Conservation (phyloP, 2,797 vertebrate species). For the Brachymystax lenok region DNA sequence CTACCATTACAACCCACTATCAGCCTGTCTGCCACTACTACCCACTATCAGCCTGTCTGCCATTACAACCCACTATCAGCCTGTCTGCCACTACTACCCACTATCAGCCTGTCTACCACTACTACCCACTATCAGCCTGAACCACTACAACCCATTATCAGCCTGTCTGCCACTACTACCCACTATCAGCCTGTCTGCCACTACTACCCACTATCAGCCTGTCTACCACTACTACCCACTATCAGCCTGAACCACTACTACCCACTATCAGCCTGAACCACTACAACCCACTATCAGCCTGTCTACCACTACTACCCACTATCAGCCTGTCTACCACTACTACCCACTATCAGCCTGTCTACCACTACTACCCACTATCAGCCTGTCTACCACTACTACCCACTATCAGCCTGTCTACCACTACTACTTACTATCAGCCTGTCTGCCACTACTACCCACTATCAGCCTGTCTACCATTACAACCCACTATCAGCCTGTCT, state of each 20-base stretch:
- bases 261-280: neutral
- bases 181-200: neutral
- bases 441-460: neutral
- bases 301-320: neutral
- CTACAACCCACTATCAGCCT: conserved; percentile 7
- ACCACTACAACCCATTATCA: neutral
- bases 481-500: conserved; percentile 1
- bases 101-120: no score
- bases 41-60: neutral
- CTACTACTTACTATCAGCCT: conserved; percentile 3
- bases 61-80: neutral
- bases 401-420: no score
- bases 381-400: neutral
- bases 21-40: neutral
- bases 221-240: conserved; percentile 1
- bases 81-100: neutral
- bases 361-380: neutral
- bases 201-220: neutral
- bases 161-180: neutral
- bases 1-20: neutral
- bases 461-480: no score
- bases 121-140: conserved; percentile 5
- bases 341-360: conserved; percentile 3
- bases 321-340: no score
- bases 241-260: neutral